Percentiles rank a stretch among this genome's conserved stretches.
Evolutionary conservation across 2,888 invertebrate species (phyloP).

Genomic region (Mythimna lalbum): DNA sequence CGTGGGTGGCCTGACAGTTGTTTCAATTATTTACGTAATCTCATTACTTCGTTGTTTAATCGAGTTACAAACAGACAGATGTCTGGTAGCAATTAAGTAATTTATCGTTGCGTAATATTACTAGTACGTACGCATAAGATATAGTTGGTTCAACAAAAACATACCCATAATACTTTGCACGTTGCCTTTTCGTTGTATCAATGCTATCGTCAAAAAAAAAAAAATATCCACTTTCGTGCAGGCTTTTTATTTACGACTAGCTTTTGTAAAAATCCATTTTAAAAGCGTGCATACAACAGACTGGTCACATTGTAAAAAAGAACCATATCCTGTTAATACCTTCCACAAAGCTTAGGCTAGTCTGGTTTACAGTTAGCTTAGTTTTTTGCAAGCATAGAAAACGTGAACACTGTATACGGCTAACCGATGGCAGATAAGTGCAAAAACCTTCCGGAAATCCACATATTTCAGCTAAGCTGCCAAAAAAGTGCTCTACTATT

Average conservation of each 20-base stretch:
- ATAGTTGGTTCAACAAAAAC: conserved; percentile 11
- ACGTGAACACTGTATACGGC: neutral
- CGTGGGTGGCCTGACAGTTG: conserved; percentile 1
- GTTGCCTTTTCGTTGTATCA: neutral
- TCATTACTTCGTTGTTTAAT: conserved; percentile 19
- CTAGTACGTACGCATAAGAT: neutral
- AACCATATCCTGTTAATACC: conserved; percentile 8
- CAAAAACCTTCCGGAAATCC: conserved; percentile 1
- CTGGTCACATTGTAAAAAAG: neutral
- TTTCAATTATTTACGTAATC: conserved; percentile 36
- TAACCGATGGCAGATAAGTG: neutral
- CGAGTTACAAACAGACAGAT: conserved; percentile 33
- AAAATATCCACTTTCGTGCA: too few relatives aligned
- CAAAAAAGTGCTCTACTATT: neutral
- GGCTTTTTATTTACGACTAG: conserved; percentile 2
- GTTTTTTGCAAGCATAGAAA: conserved; percentile 8
- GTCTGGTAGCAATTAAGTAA: conserved; percentile 31
- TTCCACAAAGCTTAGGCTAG: neutral
- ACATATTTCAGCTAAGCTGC: neutral
- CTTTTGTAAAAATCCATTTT: neutral
- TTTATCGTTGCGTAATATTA: conserved; percentile 20
- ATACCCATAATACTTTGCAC: neutral
- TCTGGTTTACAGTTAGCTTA: conserved; percentile 3
- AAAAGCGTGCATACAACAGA: neutral
- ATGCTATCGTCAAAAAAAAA: neutral